Percentiles rank a stretch among this genome's conserved stretches.
These are phyloP conservation scores for Macrosteles quadrilineatus DNA, from an alignment of 1,140 invertebrate genomes.

Conservation along the genomic window DNA sequence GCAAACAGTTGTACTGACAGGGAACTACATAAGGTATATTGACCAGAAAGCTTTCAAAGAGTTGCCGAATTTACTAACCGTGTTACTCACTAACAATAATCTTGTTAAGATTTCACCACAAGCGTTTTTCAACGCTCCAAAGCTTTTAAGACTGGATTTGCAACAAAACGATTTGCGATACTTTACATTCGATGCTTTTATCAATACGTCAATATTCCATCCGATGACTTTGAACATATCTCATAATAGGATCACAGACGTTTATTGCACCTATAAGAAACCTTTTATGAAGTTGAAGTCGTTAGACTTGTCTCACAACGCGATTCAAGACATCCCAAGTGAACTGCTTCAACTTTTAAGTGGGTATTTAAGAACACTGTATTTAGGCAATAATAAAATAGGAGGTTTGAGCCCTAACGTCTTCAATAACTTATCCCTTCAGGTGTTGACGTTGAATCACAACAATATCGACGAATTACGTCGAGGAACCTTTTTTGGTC, in stretches of 20 bases:
- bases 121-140: conserved; percentile 68
- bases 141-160: conserved; percentile 67
- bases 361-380: conserved; percentile 63
- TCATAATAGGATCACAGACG: conserved; percentile 63
- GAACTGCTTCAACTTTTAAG: conserved; percentile 62
- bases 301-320: conserved; percentile 71
- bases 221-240: conserved; percentile 67
- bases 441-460: conserved; percentile 71
- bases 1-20: conserved; percentile 69
- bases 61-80: conserved; percentile 65
- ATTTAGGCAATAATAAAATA: conserved; percentile 74
- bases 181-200: conserved; percentile 66
- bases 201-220: conserved; percentile 60
- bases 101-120: conserved; percentile 61
- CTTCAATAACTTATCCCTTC: conserved; percentile 67
- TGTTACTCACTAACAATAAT: conserved; percentile 68
- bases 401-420: conserved; percentile 66
- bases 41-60: conserved; percentile 62
- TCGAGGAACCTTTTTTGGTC: conserved; percentile 71
- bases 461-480: conserved; percentile 71
- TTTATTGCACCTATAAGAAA: conserved; percentile 59
- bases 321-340: conserved; percentile 63
- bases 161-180: conserved; percentile 69
- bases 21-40: conserved; percentile 65
- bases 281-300: conserved; percentile 59